phyloP scores from a whole-genome alignment of 2,113 vertebrate genomes.

The Tricholaema leucomelas region DNA sequence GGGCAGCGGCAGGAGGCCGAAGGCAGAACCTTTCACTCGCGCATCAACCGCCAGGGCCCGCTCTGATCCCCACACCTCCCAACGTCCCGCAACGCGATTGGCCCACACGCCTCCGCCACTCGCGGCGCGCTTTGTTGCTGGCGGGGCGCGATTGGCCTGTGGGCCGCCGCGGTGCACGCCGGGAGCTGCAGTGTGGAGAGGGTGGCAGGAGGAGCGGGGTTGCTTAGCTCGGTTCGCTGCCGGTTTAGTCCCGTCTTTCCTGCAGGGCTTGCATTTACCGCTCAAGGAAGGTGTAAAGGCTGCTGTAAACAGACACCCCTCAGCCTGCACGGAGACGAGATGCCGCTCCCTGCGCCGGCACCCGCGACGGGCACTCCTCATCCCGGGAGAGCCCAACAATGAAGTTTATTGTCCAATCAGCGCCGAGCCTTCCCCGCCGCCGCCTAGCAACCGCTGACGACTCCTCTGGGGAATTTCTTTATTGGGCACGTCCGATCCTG shows the following conservation, averaged over 20 bases:
- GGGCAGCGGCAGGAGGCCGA: rapidly evolving
- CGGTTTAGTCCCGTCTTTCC: not conserved
- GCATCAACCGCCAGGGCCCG: not conserved
- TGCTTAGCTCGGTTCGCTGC: rapidly evolving
- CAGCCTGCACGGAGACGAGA: rapidly evolving
- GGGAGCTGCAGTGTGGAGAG: not conserved
- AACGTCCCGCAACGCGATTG: not conserved
- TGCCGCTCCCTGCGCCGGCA: rapidly evolving
- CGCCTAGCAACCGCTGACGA: too few relatives aligned
- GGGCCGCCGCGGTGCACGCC: not conserved
- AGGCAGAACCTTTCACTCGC: rapidly evolving
- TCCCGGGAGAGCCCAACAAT: rapidly evolving
- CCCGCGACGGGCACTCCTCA: rapidly evolving
- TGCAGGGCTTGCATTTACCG: too few relatives aligned
- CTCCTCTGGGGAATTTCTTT: rapidly evolving
- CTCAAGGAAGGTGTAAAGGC: not conserved
- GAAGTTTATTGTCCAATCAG: rapidly evolving
- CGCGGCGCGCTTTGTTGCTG: not conserved
- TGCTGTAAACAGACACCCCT: not conserved
- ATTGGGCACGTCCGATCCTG: not conserved
- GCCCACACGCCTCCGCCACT: not conserved
- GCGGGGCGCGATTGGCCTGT: not conserved
- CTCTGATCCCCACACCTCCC: not conserved
- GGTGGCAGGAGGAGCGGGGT: rapidly evolving
- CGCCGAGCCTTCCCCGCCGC: too few relatives aligned